A percentile compares a stretch with the other conserved stretches of the same genome.
Evolutionary conservation across 92 coral and sea anemone species (phyloP).

Genomic region (Virgularia gustaviana): DNA sequence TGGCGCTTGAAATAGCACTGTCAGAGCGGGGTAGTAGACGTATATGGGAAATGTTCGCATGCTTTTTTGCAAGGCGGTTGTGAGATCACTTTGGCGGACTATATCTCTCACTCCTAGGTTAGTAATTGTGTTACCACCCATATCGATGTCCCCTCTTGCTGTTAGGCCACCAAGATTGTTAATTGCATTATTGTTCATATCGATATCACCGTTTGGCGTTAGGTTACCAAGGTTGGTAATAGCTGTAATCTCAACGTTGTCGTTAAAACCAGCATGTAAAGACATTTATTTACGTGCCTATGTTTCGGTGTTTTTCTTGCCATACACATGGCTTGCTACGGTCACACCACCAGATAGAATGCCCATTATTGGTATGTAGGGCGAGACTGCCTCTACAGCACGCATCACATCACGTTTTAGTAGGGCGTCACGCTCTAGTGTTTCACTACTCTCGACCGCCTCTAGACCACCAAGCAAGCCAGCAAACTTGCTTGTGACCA

Average conservation of each 20-base stretch:
- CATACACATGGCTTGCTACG: too few relatives aligned
- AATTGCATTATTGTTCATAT: not conserved
- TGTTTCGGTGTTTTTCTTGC: conserved; percentile 2
- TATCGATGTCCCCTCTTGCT: too few relatives aligned
- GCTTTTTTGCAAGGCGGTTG: too few relatives aligned
- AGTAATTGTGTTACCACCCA: not conserved
- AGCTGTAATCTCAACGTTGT: not conserved
- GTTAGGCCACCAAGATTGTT: not conserved
- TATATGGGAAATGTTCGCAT: too few relatives aligned
- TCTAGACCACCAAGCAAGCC: too few relatives aligned
- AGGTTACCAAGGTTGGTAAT: not conserved
- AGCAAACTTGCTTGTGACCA: too few relatives aligned
- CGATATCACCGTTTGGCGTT: too few relatives aligned
- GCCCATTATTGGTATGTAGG: too few relatives aligned
- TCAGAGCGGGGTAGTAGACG: too few relatives aligned
- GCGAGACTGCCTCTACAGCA: conserved; percentile 13
- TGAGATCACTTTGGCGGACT: not conserved
- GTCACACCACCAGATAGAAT: too few relatives aligned
- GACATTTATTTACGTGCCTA: conserved; percentile 7
- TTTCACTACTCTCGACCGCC: too few relatives aligned
- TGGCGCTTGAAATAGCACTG: too few relatives aligned
- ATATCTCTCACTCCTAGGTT: not conserved
- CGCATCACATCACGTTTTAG: conserved; percentile 13
- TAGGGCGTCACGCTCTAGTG: conserved; percentile 4
- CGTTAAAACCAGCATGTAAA: conserved; percentile 1